Base-by-base conservation (phyloP, 2,797 vertebrate genomes). In the Crax fasciolata region DNA sequence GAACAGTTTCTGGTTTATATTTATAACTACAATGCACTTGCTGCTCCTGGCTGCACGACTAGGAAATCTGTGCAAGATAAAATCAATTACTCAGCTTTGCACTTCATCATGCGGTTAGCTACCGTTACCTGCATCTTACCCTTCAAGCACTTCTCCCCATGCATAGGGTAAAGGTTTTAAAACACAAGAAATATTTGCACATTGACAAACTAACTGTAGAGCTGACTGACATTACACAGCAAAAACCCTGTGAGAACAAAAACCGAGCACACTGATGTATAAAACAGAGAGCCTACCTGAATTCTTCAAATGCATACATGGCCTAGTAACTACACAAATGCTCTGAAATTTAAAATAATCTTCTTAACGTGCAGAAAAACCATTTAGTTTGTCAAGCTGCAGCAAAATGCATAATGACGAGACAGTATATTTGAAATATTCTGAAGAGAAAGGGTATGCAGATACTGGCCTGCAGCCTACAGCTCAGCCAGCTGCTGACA, bases 301-400 rank as follows among this genome's bases (percentile, higher is more conserved):
- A 99, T 98, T 99, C 99, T 92, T 99, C 99, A 98, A 99, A 98
- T 97, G 98, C 99, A 98, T 98, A 99, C 99, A 99, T 99, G 98
- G 98, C 98, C 98, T 98, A 98, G 96, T 90, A 93, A 95, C 94
- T 96, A 96, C 94, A 89, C 93, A 94, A 95, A 97, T 75, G 95
- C 97, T 97, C 96, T 92, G 75, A 90, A 94, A 95, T 93, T 86
- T 89, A 94, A 87, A 97, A 96, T 86, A 87, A 91, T 95, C 97
- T 97, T 97, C 94, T 93, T 81, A 95, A 96, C 46, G 61, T 70
- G 52, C 90, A 97, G 96, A 92, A 98, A 94, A 95, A 98, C 94
- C 98, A 98, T 98, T 98, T 94, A 98, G 97, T 93, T 94, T 95
- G 97, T 97, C 97, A 95, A 96, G 87, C 94, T 93, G 96, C 96